A percentile compares a stretch with the other conserved stretches of the same genome.
Evolutionary conservation across 1,140 invertebrate genomes (phyloP).

Genomic region (Leptinotarsa texana): DNA sequence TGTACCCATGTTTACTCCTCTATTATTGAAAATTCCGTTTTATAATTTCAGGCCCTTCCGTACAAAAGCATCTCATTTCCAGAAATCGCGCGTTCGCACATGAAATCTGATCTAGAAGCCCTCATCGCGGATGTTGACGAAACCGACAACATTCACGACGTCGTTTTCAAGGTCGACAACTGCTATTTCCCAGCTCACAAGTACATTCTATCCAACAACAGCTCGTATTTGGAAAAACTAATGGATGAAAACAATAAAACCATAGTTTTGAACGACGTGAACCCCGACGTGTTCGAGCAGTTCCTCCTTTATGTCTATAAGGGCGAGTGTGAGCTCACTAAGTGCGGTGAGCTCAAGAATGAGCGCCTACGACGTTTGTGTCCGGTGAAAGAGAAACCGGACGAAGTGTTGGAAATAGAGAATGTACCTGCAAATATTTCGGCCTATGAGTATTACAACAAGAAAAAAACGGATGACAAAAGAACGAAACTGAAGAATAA

Average conservation of each 20-base stretch:
- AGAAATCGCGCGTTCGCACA: slow-evolving; percentile 55
- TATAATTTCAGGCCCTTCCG: slow-evolving; percentile 24
- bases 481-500: slow-evolving; percentile 47
- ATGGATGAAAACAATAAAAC: slow-evolving; percentile 37
- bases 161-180: slow-evolving; percentile 65
- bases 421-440: slow-evolving; percentile 51
- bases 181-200: slow-evolving; percentile 66
- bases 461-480: slow-evolving; percentile 46
- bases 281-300: slow-evolving; percentile 67
- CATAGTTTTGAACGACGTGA: slow-evolving; percentile 59
- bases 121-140: slow-evolving; percentile 63
- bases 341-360: slow-evolving; percentile 56
- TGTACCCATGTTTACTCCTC: too few species aligned
- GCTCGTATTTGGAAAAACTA: slow-evolving; percentile 60
- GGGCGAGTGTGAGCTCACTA: slow-evolving; percentile 65
- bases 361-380: slow-evolving; percentile 13
- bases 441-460: slow-evolving; percentile 62
- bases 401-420: not conserved
- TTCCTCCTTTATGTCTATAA: slow-evolving; percentile 70
- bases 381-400: slow-evolving; percentile 27
- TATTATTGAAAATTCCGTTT: too few species aligned
- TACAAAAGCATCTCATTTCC: slow-evolving; percentile 53
- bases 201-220: slow-evolving; percentile 70
- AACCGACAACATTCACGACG: slow-evolving; percentile 69
- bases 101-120: slow-evolving; percentile 59